Percentiles rank a stretch among this genome's conserved stretches.
Evolutionary conservation across 2,797 vertebrate genomes (phyloP).

Genomic region (Leontopithecus rosalia): DNA sequence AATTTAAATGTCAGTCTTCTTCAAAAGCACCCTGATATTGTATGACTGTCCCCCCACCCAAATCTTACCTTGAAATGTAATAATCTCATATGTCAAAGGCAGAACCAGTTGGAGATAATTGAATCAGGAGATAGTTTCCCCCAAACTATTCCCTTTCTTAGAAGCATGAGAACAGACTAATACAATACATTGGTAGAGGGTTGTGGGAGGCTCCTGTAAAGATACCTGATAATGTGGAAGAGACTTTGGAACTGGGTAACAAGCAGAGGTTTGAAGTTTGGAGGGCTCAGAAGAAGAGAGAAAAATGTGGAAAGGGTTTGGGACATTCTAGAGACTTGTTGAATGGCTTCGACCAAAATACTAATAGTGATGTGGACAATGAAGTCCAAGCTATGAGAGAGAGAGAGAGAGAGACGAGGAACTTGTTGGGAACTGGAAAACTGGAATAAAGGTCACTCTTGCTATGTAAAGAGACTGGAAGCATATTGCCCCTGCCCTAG

Average conservation of each 20-base stretch:
- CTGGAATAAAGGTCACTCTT: background rate
- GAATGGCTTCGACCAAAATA: background rate
- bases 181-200: background rate
- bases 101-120: background rate
- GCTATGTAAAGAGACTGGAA: background rate
- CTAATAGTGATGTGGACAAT: background rate
- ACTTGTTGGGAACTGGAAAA: background rate
- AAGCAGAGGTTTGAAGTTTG: background rate
- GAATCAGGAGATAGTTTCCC: background rate
- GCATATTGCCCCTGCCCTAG: background rate
- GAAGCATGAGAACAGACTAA: background rate
- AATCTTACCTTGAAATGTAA: background rate
- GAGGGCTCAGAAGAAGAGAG: background rate
- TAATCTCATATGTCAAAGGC: background rate
- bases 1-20: background rate
- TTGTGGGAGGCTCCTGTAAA: background rate
- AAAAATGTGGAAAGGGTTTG: background rate
- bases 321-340: background rate
- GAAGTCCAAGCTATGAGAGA: background rate
- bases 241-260: background rate
- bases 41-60: background rate
- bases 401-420: background rate
- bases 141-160: background rate
- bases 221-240: background rate
- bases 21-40: background rate